phyloP scores from a whole-genome alignment of 37 sponge, comb jelly and placozoan species.

The Axinella damicornis region DNA sequence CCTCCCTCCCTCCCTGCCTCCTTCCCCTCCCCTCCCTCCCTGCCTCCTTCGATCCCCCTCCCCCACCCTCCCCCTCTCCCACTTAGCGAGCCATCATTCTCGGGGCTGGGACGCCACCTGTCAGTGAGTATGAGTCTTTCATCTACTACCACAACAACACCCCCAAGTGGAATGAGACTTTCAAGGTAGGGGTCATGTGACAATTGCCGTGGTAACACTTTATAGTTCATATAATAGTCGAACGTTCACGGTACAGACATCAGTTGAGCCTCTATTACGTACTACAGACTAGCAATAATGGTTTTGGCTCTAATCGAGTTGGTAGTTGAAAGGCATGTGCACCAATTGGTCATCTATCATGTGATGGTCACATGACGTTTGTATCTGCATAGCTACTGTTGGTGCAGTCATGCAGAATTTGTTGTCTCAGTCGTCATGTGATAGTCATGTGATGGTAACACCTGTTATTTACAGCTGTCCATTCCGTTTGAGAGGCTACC shows the following conservation, averaged over 20 bases:
- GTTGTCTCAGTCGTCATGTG: no score
- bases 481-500: conserved; percentile 64
- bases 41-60: neutral
- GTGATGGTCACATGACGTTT: neutral
- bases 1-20: neutral
- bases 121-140: conserved; percentile 63
- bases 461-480: conserved; percentile 32
- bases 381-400: no score
- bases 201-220: neutral
- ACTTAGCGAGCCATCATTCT: conserved; percentile 56
- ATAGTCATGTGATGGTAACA: neutral
- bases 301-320: no score
- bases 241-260: neutral
- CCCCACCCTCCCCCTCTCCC: neutral
- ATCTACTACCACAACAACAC: conserved; percentile 87
- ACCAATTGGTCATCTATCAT: no score
- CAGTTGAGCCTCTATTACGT: neutral
- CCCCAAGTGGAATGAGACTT: conserved; percentile 78
- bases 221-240: neutral
- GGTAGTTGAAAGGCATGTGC: no score
- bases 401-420: no score
- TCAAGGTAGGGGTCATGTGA: conserved; percentile 53
- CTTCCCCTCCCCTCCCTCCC: neutral
- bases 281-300: no score
- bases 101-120: conserved; percentile 38